Conservation (phyloP, 2,113 vertebrate genomes). For the Rallus limicola region DNA sequence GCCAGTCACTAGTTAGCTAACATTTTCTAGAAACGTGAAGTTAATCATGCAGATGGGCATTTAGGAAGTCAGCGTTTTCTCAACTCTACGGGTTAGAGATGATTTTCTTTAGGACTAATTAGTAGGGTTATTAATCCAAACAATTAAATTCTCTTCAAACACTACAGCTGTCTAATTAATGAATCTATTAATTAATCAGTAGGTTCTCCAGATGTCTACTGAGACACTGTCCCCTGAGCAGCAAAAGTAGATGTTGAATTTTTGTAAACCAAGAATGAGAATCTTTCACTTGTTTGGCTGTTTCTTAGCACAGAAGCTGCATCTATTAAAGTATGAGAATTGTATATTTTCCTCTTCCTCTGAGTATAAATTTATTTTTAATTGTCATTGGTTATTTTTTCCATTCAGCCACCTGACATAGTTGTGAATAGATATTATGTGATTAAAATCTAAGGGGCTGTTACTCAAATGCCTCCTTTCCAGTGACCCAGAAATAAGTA, state of each 20-base stretch:
- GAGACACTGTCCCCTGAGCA: constrained; percentile 67
- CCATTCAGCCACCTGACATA: background rate
- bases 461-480: constrained; percentile 50
- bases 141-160: constrained; percentile 74
- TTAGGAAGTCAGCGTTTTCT: constrained; percentile 64
- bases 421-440: constrained; percentile 40
- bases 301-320: background rate
- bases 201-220: constrained; percentile 71
- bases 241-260: constrained; percentile 16
- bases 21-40: background rate
- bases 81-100: constrained; percentile 51
- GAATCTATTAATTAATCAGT: constrained; percentile 78
- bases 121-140: constrained; percentile 78
- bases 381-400: constrained; percentile 54
- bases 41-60: constrained; percentile 44
- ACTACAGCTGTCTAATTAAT: constrained; percentile 74
- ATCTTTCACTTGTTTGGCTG: constrained; percentile 24
- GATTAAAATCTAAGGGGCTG: constrained; percentile 60
- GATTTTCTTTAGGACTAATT: constrained; percentile 77
- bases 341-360: constrained; percentile 34
- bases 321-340: constrained; percentile 33
- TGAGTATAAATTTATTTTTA: constrained; percentile 59
- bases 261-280: constrained; percentile 48
- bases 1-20: background rate
- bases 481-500: background rate